These are phyloP conservation scores for Cryptotis parvus DNA, from an alignment of 2,113 vertebrate genomes.

Conservation along the genomic window DNA sequence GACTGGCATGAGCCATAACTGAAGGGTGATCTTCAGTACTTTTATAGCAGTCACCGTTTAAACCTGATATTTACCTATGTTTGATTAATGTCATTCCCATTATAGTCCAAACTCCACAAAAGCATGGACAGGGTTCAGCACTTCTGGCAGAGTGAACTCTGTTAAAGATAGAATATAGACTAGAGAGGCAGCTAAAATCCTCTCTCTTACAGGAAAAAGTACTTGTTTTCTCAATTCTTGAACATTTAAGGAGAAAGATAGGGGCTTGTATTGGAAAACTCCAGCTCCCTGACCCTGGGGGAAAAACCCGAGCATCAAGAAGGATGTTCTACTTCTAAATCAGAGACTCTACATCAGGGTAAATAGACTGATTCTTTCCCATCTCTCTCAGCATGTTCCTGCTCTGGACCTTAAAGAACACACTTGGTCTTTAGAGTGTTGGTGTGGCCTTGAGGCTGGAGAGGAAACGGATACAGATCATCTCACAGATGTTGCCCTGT, in stretches of 20 bases:
- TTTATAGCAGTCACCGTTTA: background rate
- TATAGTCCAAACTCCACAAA: background rate
- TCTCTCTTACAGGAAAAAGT: background rate
- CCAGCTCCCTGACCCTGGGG: background rate
- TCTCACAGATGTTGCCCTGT: background rate
- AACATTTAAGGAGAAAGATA: background rate
- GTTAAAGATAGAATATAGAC: background rate
- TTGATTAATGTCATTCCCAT: constrained; percentile 32
- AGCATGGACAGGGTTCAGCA: background rate
- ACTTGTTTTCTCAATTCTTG: background rate
- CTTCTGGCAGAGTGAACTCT: background rate
- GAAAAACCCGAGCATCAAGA: background rate
- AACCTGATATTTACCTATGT: background rate
- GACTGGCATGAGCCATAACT: background rate
- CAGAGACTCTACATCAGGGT: background rate
- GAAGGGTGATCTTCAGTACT: background rate
- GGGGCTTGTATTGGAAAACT: background rate
- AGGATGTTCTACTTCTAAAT: background rate
- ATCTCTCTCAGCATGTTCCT: background rate
- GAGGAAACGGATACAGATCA: background rate
- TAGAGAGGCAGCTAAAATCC: background rate
- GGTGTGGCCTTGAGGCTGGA: background rate
- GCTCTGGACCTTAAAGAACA: background rate
- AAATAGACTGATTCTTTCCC: background rate
- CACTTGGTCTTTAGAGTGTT: background rate